These are phyloP conservation scores for Zeugodacus cucurbitae DNA, from an alignment of 1,140 invertebrate genomes.

Conservation along the genomic window DNA sequence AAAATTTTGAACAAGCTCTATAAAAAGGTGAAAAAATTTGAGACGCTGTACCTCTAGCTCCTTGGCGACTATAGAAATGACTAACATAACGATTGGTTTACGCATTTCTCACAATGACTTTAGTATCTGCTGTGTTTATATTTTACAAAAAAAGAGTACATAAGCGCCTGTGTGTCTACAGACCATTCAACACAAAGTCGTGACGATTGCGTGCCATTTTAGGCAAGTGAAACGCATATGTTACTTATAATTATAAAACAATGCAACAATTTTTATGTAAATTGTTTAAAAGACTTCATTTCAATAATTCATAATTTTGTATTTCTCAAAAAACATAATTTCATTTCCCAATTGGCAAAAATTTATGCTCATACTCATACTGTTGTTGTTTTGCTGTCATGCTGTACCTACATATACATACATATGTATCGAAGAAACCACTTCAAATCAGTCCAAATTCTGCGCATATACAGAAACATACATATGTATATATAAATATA, in stretches of 20 bases:
- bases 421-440: neutral
- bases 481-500: too few relatives aligned
- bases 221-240: too few relatives aligned
- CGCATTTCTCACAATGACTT: neutral
- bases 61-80: neutral
- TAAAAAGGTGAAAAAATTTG: neutral
- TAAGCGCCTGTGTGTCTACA: too few relatives aligned
- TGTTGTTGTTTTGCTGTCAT: constrained; percentile 9
- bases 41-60: neutral
- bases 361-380: neutral
- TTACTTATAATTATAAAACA: too few relatives aligned
- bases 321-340: too few relatives aligned
- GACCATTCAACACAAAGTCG: too few relatives aligned
- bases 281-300: too few relatives aligned
- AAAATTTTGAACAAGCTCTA: too few relatives aligned
- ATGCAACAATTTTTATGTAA: too few relatives aligned
- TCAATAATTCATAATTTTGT: too few relatives aligned
- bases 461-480: neutral
- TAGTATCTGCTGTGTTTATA: neutral
- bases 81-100: constrained; percentile 23
- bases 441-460: neutral
- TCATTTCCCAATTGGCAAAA: neutral
- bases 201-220: too few relatives aligned
- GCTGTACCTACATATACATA: neutral
- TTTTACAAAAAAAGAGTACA: neutral